These are phyloP conservation scores for Oncorhynchus clarkii DNA, from an alignment of 2,113 vertebrate species.

Conservation along the genomic window DNA sequence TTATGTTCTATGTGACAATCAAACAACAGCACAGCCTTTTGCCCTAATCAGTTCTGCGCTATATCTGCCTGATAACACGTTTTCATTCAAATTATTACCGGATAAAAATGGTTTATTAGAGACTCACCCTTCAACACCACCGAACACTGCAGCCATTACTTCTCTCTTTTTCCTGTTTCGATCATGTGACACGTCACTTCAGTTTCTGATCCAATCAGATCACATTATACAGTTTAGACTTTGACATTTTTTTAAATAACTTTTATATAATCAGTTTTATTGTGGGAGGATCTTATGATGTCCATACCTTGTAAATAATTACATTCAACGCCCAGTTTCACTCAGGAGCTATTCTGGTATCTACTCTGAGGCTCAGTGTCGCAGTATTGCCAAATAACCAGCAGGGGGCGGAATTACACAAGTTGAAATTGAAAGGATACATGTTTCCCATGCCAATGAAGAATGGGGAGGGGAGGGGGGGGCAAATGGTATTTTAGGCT, in stretches of 20 bases:
- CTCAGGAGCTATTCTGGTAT: background rate
- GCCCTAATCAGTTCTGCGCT: no score
- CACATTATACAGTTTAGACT: background rate
- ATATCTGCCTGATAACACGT: no score
- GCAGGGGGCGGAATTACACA: background rate
- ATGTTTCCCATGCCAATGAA: no score
- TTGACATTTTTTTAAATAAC: background rate
- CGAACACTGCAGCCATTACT: constrained; percentile 49
- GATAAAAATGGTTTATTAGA: no score
- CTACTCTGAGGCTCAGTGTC: background rate
- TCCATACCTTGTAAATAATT: background rate
- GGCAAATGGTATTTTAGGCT: no score
- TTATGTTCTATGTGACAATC: no score
- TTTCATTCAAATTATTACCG: no score
- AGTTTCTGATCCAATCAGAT: background rate
- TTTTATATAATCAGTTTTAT: background rate
- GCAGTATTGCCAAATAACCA: background rate
- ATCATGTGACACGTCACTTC: constrained; percentile 42
- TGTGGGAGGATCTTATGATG: background rate
- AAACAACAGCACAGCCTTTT: no score
- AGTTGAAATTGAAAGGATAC: no score
- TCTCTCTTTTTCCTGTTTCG: constrained; percentile 51
- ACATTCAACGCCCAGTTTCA: background rate
- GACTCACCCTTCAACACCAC: no score
- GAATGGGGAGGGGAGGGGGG: no score